phyloP scores from a whole-genome alignment of 2,888 invertebrate genomes.

The Leptopilina syphax region DNA sequence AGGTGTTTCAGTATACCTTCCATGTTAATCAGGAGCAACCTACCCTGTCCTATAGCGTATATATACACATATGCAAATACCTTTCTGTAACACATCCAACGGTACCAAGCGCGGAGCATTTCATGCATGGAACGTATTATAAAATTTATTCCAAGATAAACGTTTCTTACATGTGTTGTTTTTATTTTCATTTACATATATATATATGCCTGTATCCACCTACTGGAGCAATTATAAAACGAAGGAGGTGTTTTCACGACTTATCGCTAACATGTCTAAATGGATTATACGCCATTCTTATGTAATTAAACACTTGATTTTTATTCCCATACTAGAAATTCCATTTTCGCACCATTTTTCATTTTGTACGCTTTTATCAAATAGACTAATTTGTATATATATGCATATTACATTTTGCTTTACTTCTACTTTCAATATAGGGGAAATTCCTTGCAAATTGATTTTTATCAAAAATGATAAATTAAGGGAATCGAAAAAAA shows the following conservation, averaged over 20 bases:
- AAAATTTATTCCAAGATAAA: slow-evolving; percentile 63
- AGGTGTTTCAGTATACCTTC: slow-evolving; percentile 71
- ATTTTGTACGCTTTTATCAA: slow-evolving; percentile 22
- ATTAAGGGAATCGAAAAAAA: no score
- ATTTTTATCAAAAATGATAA: no score
- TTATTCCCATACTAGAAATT: slow-evolving; percentile 39
- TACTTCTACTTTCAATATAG: background rate
- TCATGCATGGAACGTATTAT: slow-evolving; percentile 66
- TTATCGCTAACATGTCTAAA: slow-evolving; percentile 57
- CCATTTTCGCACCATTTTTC: slow-evolving; percentile 38
- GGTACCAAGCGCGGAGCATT: slow-evolving; percentile 63
- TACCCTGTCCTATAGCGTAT: slow-evolving; percentile 55
- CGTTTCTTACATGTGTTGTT: slow-evolving; percentile 54
- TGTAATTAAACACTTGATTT: slow-evolving; percentile 49
- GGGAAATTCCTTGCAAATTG: no score
- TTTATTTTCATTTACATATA: slow-evolving; percentile 57
- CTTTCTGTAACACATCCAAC: slow-evolving; percentile 61
- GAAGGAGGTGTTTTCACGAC: slow-evolving; percentile 61
- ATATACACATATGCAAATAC: slow-evolving; percentile 62
- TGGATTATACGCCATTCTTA: slow-evolving; percentile 25
- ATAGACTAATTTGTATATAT: slow-evolving; percentile 12
- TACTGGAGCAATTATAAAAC: slow-evolving; percentile 68
- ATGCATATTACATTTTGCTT: background rate
- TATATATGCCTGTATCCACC: slow-evolving; percentile 50
- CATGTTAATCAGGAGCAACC: slow-evolving; percentile 72